Conservation (phyloP, 1,140 invertebrate genomes). For the Ceratosolen solmsi region DNA sequence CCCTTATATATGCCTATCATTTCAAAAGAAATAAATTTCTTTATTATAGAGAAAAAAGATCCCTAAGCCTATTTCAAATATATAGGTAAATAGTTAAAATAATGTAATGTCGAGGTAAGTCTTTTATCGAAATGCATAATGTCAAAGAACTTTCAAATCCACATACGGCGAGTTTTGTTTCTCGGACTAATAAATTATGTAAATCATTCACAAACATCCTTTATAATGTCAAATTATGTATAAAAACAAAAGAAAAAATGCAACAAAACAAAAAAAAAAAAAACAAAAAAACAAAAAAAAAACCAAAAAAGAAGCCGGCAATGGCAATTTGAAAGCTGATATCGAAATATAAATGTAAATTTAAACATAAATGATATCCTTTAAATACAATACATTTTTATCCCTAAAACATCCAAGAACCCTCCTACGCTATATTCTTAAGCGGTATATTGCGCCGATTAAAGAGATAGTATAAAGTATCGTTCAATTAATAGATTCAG, state of each 20-base stretch:
- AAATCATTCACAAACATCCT: too few species aligned
- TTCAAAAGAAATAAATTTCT: too few species aligned
- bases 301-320: neutral
- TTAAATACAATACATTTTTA: neutral
- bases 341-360: conserved; percentile 14
- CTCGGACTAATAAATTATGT: too few species aligned
- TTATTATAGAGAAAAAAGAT: too few species aligned
- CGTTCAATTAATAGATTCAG: too few species aligned
- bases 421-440: neutral
- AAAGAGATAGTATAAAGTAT: neutral
- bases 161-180: too few species aligned
- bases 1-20: too few species aligned
- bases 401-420: neutral
- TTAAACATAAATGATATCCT: neutral
- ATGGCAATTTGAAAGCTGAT: neutral
- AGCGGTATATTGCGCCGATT: neutral
- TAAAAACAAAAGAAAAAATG: neutral
- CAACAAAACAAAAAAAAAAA: neutral
- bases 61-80: too few species aligned
- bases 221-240: neutral
- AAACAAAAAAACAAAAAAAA: neutral
- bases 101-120: too few species aligned
- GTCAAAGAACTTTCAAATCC: too few species aligned
- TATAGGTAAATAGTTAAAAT: too few species aligned
- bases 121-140: too few species aligned